Conservation (phyloP, 2,113 vertebrate species). For the Sinocyclocheilus anshuiensis region DNA sequence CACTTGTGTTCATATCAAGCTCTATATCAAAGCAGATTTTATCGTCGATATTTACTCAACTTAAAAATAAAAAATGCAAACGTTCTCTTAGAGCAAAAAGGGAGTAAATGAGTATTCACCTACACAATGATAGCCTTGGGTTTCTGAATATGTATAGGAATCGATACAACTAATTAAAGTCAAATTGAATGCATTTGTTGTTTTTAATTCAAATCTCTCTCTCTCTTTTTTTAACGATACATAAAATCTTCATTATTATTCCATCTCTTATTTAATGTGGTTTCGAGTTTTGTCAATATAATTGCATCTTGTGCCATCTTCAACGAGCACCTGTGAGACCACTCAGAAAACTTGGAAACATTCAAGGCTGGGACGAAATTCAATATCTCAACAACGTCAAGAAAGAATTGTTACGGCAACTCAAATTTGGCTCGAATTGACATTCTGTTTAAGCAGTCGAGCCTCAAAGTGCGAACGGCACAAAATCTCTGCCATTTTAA, state of each 20-base stretch:
- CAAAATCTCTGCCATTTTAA: constrained; percentile 58
- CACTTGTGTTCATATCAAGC: constrained; percentile 11
- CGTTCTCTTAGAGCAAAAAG: background rate
- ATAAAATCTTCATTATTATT: constrained; percentile 72
- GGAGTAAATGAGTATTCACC: background rate
- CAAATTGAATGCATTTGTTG: constrained; percentile 69
- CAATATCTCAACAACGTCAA: constrained; percentile 41
- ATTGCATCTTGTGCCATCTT: constrained; percentile 57
- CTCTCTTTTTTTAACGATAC: constrained; percentile 49
- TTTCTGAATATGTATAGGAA: constrained; percentile 52
- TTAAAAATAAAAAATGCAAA: constrained; percentile 25
- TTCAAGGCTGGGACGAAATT: constrained; percentile 66
- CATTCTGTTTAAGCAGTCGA: constrained; percentile 58
- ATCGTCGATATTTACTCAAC: background rate
- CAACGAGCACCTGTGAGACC: constrained; percentile 61
- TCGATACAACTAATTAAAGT: constrained; percentile 64
- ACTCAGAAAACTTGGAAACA: constrained; percentile 46
- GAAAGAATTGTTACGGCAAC: constrained; percentile 49
- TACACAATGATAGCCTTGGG: constrained; percentile 65
- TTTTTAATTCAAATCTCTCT: constrained; percentile 64
- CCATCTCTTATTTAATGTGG: constrained; percentile 64
- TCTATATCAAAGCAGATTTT: background rate
- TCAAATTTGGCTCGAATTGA: constrained; percentile 56
- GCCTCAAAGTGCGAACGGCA: constrained; percentile 43
- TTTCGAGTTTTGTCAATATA: constrained; percentile 66